Conservation (phyloP, 2,113 vertebrate genomes). For the Anthoscopus minutus region DNA sequence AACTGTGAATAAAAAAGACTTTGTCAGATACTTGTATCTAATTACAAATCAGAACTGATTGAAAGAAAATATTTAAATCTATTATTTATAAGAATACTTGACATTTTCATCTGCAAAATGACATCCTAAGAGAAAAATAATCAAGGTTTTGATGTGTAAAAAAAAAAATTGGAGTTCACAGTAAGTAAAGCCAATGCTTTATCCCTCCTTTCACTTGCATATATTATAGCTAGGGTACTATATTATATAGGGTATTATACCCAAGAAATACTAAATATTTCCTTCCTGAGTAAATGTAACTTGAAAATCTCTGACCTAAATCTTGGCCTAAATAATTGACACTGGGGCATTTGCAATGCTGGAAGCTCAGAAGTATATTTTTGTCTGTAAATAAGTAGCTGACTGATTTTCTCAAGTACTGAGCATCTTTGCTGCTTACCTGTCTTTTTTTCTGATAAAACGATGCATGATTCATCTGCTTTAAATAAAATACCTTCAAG, state of each 20-base stretch:
- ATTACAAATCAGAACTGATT: background rate
- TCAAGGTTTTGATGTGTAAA: background rate
- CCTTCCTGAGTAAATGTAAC: background rate
- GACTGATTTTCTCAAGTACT: background rate
- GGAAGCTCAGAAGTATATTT: background rate
- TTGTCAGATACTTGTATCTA: background rate
- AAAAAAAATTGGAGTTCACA: background rate
- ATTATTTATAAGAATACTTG: background rate
- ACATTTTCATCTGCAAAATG: background rate
- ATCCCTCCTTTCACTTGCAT: background rate
- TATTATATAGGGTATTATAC: background rate
- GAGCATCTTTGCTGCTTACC: background rate
- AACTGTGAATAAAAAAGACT: background rate
- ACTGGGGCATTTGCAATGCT: background rate
- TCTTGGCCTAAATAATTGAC: background rate
- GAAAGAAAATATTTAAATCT: background rate
- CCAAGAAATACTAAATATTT: background rate
- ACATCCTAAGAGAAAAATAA: background rate
- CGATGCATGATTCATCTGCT: background rate
- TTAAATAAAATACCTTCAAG: background rate
- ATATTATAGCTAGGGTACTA: background rate
- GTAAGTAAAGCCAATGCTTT: background rate
- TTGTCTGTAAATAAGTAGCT: background rate
- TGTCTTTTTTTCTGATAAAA: background rate
- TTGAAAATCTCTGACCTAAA: background rate